Base-by-base conservation (phyloP, 1,140 invertebrate genomes). In the Scaptodrosophila lebanonensis region DNA sequence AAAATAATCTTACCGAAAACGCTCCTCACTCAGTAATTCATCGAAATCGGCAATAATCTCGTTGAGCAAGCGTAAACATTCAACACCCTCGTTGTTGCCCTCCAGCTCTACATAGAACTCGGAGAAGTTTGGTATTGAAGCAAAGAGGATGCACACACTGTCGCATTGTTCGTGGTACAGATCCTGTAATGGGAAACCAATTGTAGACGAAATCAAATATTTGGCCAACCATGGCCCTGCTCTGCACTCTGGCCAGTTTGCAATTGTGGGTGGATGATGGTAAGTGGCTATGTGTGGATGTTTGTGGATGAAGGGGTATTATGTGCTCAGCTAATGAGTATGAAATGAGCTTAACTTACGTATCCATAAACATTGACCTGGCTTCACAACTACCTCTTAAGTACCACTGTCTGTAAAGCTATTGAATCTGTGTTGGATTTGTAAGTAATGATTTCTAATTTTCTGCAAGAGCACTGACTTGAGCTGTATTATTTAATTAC, bases 41-140 rank as follows among this genome's bases (percentile, higher is more conserved):
- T 99, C 97, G 86, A 98, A 98, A 88, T 98, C 97, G 0, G 96
- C 97, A 45, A 98, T 97, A 71, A 98, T 98, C 90, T 99, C 97
- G 88, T 99, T 99, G 2, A 98, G 90, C 0, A 98, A 91, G 33
- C 97, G 89, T 17, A 98, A 90, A 87, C 97, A 98, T 86, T 98
- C 97, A 8, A 98, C 93, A 1, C 97, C 97, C 86, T 97, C 95
- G 87, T 97, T 96, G 87, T 96, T 97, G 32, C 94, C 94, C 84
- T 98, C 97, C 20, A 98, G 89, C 86, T 98, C 96, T 33, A 97
- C 94, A 87, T 98, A 98, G 88, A 98, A 98, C 70, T 98, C 96
- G 1, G 96, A 97, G 88, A 98, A 98, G 88, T 98, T 98, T 1
- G 97, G 95, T 77, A 98, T 98, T 27, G 95, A 97, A 0, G 96